phyloP scores from a whole-genome alignment of 2,888 invertebrate species.

The Odontomyia ornata region DNA sequence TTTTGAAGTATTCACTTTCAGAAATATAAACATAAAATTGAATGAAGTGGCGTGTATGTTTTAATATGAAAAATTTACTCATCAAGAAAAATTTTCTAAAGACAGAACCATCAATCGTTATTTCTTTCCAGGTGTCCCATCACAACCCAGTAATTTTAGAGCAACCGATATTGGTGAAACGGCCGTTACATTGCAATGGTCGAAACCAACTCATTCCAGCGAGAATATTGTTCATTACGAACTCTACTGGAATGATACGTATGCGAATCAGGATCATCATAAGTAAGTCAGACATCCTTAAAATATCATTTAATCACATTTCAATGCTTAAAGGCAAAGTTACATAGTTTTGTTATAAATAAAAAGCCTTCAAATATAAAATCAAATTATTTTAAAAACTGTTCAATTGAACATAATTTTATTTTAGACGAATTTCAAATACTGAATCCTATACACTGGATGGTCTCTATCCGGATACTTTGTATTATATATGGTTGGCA shows the following conservation, averaged over 20 bases:
- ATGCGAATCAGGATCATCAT: constrained; percentile 87
- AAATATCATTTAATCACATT: background rate
- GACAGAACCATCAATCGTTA: too few relatives aligned
- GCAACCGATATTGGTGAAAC: constrained; percentile 90
- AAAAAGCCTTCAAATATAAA: background rate
- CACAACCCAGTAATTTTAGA: constrained; percentile 91
- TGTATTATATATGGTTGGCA: constrained; percentile 97
- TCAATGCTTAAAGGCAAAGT: too few relatives aligned
- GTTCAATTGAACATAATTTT: too few relatives aligned
- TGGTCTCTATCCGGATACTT: constrained; percentile 92
- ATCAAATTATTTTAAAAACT: background rate
- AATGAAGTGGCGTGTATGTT: too few relatives aligned
- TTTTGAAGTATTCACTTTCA: too few relatives aligned
- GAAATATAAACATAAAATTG: too few relatives aligned
- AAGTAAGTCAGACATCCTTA: too few relatives aligned
- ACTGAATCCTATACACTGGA: constrained; percentile 87
- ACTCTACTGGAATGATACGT: constrained; percentile 97
- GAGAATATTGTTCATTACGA: constrained; percentile 95
- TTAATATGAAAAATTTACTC: too few relatives aligned
- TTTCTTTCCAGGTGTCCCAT: constrained; percentile 81
- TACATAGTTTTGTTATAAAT: too few relatives aligned
- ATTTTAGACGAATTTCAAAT: constrained; percentile 75
- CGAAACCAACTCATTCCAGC: constrained; percentile 87
- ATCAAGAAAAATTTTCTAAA: too few relatives aligned
- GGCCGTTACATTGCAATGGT: constrained; percentile 91